Base-by-base conservation (phyloP, 2,113 vertebrate genomes). In the Sciurus niger region DNA sequence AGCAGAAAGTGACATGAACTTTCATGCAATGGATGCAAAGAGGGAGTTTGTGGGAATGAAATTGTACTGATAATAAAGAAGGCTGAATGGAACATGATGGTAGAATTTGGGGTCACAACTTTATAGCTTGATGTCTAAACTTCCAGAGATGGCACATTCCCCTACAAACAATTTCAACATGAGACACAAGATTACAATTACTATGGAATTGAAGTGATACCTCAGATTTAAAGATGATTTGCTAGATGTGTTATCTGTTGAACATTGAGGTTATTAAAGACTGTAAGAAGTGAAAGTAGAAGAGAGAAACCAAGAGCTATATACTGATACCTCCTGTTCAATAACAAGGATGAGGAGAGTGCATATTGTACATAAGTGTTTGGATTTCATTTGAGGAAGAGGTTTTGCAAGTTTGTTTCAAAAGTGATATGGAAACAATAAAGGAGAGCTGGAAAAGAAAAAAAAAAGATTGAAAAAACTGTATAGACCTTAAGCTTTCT, bases 291-390 rank as follows among this genome's bases (percentile, higher is more conserved):
- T 46, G 65, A 0, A 80, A 58, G 6, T 51, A 32, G 53, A 73
- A 68, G 6, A 84, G 3, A 22, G n/a, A 79, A 40, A 55, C 58
- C 28, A 3, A 48, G 17, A 78, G 37, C 43, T 17, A 40, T 32
- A 48, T 88, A 51, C 22, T 30, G 24, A 58, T 3, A 34, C 34
- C 11, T n/a, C 28, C 11, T 8, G 20, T 30, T 83, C 48, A 70
- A 16, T 20, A 82, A 86, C 0, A 73, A 72, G n/a, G 11, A 55
- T 51, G 17, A 8, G 34, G 72, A 48, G 30, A 63, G 67, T 12
- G 0, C 70, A 0, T 43, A 37, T 12, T 37, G 1, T 51, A 28
- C 6, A 16, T 37, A 37, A 37, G 37, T 7, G 2, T 12, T 22
- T 80, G 46, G 20, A 51, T 53, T 67, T 68, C 53, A 58, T 0